phyloP scores from a whole-genome alignment of 2,797 vertebrate genomes.

The Falco cherrug region DNA sequence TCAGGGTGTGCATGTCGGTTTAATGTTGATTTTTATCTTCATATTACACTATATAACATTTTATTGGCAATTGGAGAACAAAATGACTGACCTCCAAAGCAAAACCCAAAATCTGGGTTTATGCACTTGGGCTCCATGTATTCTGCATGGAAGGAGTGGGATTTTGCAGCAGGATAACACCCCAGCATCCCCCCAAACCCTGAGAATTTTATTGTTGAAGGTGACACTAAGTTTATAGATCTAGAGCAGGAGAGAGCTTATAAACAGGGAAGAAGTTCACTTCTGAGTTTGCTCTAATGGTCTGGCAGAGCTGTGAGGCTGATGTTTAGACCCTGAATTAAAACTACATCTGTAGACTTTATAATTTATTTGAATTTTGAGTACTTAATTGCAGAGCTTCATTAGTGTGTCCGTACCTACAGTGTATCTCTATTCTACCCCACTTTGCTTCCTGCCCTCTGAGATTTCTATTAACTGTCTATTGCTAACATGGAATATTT shows the following conservation, averaged over 20 bases:
- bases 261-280: not conserved
- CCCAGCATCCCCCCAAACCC: not conserved
- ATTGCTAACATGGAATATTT: not conserved
- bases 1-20: not conserved
- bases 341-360: not conserved
- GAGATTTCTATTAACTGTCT: not conserved
- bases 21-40: not conserved
- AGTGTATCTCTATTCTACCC: not conserved
- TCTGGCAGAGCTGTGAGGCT: not conserved
- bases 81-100: not conserved
- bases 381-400: not conserved
- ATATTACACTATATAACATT: not conserved
- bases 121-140: not conserved
- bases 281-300: not conserved
- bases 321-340: not conserved
- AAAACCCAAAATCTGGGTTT: not conserved
- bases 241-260: not conserved
- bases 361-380: not conserved
- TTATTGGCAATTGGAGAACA: not conserved
- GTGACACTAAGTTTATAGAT: not conserved
- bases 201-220: not conserved
- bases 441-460: not conserved
- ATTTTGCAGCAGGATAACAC: not conserved
- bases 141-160: not conserved
- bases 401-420: not conserved